A percentile compares a stretch with the other conserved stretches of the same genome.
Conservation (phyloP, 1,140 invertebrate species). For the Drosophila lacertosa region DNA sequence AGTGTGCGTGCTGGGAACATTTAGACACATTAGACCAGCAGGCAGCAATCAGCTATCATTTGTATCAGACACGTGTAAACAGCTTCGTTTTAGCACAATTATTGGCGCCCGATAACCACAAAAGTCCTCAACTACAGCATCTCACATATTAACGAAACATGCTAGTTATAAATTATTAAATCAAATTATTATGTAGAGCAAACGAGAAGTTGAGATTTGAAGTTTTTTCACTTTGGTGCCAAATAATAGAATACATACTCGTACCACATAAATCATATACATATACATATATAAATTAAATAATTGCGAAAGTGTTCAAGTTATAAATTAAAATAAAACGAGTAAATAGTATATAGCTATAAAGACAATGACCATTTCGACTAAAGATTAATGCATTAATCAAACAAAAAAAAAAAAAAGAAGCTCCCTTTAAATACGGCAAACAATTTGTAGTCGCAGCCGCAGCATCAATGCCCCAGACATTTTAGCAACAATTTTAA, state of each 20-base stretch:
- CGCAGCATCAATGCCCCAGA: constrained; percentile 32
- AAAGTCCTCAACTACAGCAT: constrained; percentile 7
- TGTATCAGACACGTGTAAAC: constrained; percentile 52
- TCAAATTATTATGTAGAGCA: constrained; percentile 48
- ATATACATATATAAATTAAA: constrained; percentile 42
- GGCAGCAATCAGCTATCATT: constrained; percentile 31
- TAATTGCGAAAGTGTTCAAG: constrained; percentile 52
- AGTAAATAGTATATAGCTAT: constrained; percentile 38
- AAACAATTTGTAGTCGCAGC: constrained; percentile 12
- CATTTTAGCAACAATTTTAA: constrained; percentile 81
- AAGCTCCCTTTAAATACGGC: constrained; percentile 56
- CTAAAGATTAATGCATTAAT: constrained; percentile 21
- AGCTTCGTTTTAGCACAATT: constrained; percentile 74
- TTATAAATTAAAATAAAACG: constrained; percentile 36
- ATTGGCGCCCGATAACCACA: constrained; percentile 37
- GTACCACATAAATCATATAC: constrained; percentile 45
- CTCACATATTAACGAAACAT: constrained; percentile 22
- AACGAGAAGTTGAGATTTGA: constrained; percentile 54
- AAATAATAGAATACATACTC: constrained; percentile 44
- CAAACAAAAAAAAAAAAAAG: constrained; percentile 35
- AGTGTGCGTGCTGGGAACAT: too few species aligned
- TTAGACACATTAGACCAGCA: too few species aligned
- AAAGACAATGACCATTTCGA: constrained; percentile 47
- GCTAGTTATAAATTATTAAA: constrained; percentile 48
- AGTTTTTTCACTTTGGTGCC: constrained; percentile 70